Evolutionary conservation across 2,888 invertebrate species (phyloP).

Genomic region (Lordiphosa andalusiaca): DNA sequence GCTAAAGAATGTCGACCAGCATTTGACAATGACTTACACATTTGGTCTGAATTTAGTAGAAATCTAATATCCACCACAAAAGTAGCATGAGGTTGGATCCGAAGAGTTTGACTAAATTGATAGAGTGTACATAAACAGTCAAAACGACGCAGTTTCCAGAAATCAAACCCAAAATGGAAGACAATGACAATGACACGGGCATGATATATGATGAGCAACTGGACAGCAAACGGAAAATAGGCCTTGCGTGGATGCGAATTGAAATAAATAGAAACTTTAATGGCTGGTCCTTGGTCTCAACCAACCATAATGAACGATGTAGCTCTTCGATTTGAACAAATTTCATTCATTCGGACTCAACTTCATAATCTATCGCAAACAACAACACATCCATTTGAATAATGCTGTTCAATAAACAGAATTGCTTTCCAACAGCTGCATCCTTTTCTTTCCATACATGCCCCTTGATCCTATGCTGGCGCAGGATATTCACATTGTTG

Average conservation of each 20-base stretch:
- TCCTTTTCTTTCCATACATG: slow-evolving; percentile 13
- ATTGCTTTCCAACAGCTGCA: slow-evolving; percentile 59
- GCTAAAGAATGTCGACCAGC: too few relatives aligned
- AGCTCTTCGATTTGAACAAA: slow-evolving; percentile 32
- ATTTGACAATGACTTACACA: too few relatives aligned
- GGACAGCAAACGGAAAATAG: slow-evolving; percentile 6
- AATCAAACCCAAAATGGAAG: slow-evolving; percentile 41
- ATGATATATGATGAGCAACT: slow-evolving; percentile 55
- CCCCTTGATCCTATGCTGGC: slow-evolving; percentile 4
- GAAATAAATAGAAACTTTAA: slow-evolving; percentile 59
- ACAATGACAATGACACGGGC: slow-evolving; percentile 53
- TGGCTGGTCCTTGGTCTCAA: slow-evolving; percentile 18
- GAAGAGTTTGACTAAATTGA: too few relatives aligned
- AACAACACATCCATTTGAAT: slow-evolving; percentile 48
- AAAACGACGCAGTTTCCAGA: slow-evolving; percentile 42
- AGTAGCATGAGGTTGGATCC: too few relatives aligned
- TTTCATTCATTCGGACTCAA: slow-evolving; percentile 50
- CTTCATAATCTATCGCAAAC: slow-evolving; percentile 56
- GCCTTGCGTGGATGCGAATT: slow-evolving; percentile 31
- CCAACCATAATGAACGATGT: slow-evolving; percentile 51
- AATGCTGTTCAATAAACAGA: slow-evolving; percentile 68
- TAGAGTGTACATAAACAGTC: slow-evolving; percentile 24
- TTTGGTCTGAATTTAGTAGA: too few relatives aligned
- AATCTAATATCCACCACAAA: too few relatives aligned
- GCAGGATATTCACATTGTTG: slow-evolving; percentile 51